Percentiles rank a stretch among this genome's conserved stretches.
These are phyloP conservation scores for Porphyrio hochstetteri DNA, from an alignment of 2,113 vertebrate genomes.

Conservation along the genomic window DNA sequence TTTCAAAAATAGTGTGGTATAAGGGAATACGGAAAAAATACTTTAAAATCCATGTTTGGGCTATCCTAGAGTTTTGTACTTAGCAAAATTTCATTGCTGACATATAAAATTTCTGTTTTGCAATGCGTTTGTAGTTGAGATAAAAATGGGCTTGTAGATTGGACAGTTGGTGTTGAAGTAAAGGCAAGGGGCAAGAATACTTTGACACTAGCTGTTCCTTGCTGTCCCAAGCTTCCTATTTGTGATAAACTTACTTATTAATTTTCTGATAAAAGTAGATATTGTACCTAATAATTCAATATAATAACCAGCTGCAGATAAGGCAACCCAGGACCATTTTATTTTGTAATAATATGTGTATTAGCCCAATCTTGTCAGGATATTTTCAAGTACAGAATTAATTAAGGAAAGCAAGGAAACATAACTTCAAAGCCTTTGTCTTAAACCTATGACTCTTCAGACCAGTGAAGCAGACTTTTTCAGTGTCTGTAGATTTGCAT, in stretches of 20 bases:
- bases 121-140: neutral
- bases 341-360: neutral
- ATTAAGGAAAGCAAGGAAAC: neutral
- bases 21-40: neutral
- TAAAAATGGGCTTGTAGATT: neutral
- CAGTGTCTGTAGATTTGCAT: neutral
- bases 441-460: neutral
- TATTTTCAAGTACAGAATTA: neutral
- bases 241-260: neutral
- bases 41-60: neutral
- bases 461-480: neutral
- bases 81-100: neutral
- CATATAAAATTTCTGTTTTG: neutral
- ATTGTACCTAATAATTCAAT: neutral
- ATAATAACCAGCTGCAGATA: neutral
- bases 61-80: neutral
- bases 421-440: neutral
- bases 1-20: neutral
- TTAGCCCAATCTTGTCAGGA: neutral
- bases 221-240: neutral
- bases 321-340: neutral
- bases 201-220: neutral
- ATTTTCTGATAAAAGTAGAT: neutral
- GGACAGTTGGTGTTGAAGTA: fast-evolving
- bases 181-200: neutral